Evolutionary conservation across 2,113 vertebrate genomes (phyloP), one percentile per base, ranked within the genome.

Genomic region (Ondatra zibethicus): DNA sequence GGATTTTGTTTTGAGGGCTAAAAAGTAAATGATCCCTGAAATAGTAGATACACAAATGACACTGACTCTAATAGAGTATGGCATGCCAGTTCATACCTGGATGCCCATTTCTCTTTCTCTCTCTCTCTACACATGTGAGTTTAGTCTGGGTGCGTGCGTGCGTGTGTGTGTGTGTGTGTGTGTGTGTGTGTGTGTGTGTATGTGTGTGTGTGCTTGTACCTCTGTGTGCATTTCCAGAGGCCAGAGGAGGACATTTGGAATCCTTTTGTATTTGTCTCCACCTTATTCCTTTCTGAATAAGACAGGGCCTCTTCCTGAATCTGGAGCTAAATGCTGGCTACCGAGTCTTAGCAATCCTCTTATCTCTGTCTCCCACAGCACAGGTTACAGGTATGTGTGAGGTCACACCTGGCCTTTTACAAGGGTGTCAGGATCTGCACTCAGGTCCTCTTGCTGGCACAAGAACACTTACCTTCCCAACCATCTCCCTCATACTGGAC

Each of bases 1-100:
- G 19, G 27, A 76, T 39, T 93, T 89, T 76, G 50, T 93, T 92
- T 89, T 65, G 52, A 81, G 76, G 65, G 75, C 7, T 91, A 55
- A 93, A 61, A 39, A 25, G 23, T 91, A 94, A 87, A 39, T 66
- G n/a, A 12, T 45, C 5, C 11, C 88, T 12, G 52, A 95, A 86
- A 42, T 39, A 72, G 36, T 36, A 61, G 66, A 52, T 33, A 19
- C 27, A 33, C 5, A 14, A 1, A 31, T 50, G 58, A 52, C 10
- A 55, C 23, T 31, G 33, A 63, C 72, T 45, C 13, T 16, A 50
- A 68, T 58, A 50, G 65, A 55, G 31, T 52, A 3, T 11, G n/a
- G 42, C 25, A 52, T 72, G 75, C 25, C 42, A 42, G 2, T 70
- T 77, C 17, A 66, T 13, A 13, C 78, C 3, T 14, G 6, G 52